These are phyloP conservation scores for Hepsetus odoe DNA, from an alignment of 2,113 vertebrate species.

Conservation along the genomic window DNA sequence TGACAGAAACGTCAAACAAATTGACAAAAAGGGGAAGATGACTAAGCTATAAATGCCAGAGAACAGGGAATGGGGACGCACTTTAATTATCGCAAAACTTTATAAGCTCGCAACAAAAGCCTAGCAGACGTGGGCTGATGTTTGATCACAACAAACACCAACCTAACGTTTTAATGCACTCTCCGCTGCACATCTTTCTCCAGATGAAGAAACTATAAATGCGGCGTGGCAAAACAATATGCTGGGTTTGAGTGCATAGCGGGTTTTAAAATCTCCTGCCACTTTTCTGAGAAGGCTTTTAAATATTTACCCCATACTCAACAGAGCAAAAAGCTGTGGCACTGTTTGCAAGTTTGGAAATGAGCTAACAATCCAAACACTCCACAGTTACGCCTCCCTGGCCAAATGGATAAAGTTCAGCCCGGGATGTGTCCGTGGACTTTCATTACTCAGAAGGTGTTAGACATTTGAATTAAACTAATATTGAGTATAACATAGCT, in stretches of 20 bases:
- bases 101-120: not conserved
- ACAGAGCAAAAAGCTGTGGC: not conserved
- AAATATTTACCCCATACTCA: slow-evolving; percentile 3
- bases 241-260: not conserved
- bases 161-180: not conserved
- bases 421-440: not conserved
- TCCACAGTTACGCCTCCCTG: not conserved
- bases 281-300: not conserved
- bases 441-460: not conserved
- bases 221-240: not conserved
- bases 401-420: not conserved
- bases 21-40: not conserved
- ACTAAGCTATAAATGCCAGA: not conserved
- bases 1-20: slow-evolving; percentile 9
- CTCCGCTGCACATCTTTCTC: not conserved
- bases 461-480: not conserved
- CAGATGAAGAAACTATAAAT: not conserved
- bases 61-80: not conserved
- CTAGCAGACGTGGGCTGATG: not conserved
- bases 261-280: not conserved
- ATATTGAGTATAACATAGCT: too few relatives aligned
- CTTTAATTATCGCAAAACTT: slow-evolving; percentile 2
- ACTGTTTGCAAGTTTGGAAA: not conserved
- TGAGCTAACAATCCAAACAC: slow-evolving; percentile 8
- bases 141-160: not conserved